These are phyloP conservation scores for Zaprionus africanus DNA, from an alignment of 1,140 invertebrate species.

Conservation along the genomic window DNA sequence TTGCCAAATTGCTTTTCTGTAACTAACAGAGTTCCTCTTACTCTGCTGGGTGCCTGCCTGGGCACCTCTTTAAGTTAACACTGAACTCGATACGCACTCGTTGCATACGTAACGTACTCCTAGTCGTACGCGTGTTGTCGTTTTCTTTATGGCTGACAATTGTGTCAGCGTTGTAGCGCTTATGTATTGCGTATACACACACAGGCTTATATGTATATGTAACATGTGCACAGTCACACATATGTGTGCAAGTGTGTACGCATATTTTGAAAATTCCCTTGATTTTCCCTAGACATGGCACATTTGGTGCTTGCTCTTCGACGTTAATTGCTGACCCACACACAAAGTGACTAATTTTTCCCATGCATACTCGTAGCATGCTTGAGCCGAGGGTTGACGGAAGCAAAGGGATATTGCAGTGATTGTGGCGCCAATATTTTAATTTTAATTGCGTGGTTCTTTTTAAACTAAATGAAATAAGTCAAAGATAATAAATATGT, in stretches of 20 bases:
- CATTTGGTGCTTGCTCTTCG: conserved; percentile 23
- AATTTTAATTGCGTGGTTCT: too few species aligned
- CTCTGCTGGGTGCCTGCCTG: background rate
- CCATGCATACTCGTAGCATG: conserved; percentile 15
- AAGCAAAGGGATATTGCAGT: too few species aligned
- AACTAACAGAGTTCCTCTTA: conserved; percentile 12
- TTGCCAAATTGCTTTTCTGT: conserved; percentile 64
- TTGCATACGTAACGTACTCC: background rate
- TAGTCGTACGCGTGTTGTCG: background rate
- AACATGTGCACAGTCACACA: background rate
- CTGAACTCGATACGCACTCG: background rate
- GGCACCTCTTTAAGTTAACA: conserved; percentile 20
- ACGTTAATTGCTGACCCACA: conserved; percentile 76
- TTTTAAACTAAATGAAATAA: too few species aligned
- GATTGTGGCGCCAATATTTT: background rate
- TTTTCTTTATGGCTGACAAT: conserved; percentile 13
- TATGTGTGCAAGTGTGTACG: background rate
- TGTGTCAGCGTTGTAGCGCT: conserved; percentile 3
- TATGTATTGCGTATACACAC: background rate
- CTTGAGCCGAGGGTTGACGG: conserved; percentile 17
- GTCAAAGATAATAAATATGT: too few species aligned
- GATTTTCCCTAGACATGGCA: conserved; percentile 28
- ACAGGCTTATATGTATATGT: background rate
- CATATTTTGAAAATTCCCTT: conserved; percentile 22
- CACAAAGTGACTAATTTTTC: conserved; percentile 68